These are phyloP conservation scores for Echeneis naucrates DNA, from an alignment of 2,797 vertebrate species.

Conservation along the genomic window DNA sequence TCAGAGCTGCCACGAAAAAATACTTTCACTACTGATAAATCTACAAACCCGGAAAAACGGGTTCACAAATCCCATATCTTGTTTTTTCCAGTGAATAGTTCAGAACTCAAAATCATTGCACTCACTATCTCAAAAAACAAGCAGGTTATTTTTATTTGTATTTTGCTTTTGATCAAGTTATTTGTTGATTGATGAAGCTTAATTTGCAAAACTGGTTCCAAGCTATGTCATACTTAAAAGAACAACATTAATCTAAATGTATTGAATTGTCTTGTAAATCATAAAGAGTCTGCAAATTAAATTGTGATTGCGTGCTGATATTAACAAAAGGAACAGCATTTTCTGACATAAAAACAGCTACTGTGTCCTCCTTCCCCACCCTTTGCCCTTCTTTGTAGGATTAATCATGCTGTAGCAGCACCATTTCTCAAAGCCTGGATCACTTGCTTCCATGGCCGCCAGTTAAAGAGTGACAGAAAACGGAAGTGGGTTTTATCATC, in stretches of 20 bases:
- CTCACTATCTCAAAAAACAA: not conserved
- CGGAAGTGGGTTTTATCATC: conserved; percentile 72
- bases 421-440: conserved; percentile 40
- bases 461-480: conserved; percentile 59
- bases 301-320: not conserved
- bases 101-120: not conserved
- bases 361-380: conserved; percentile 14
- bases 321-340: conserved; percentile 9
- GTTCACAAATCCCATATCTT: not conserved
- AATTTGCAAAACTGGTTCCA: not conserved
- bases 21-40: not conserved
- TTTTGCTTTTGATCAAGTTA: not conserved
- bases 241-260: not conserved
- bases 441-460: conserved; percentile 36
- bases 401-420: conserved; percentile 44
- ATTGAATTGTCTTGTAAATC: not conserved
- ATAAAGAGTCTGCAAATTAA: not conserved
- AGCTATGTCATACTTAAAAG: not conserved
- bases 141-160: not conserved
- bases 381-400: conserved; percentile 21
- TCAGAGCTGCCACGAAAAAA: not conserved
- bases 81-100: conserved; percentile 20
- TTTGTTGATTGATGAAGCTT: not conserved
- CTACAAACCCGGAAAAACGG: not conserved
- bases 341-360: conserved; percentile 30